Base-by-base conservation (phyloP, 2,797 vertebrate species). In the Neopelma chrysocephalum region DNA sequence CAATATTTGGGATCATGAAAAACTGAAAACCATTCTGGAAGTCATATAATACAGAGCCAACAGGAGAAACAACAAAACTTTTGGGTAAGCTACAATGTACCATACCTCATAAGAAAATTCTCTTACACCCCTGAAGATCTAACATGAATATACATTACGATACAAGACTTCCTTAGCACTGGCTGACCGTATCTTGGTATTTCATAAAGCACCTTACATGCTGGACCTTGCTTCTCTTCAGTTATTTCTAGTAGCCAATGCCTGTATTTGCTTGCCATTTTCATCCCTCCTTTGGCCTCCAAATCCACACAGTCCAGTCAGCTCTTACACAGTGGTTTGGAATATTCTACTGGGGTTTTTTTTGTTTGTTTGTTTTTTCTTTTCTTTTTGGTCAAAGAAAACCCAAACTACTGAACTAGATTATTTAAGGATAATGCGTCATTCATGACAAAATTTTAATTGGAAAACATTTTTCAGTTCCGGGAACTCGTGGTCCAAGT, bases 111-210 rank as follows among this genome's bases (percentile, higher is more conserved):
- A 32, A 87, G 56, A 82, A 85, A 43, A 57, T 51, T 68, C 32
- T 4, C 6, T 25, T 14, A 6, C 5, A 2, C 2, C 5, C 8
- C 2, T 2, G 3, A 66, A 9, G 18, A 61, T 54, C 17, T 47
- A 68, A 8, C 10, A n/a, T 11, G 12, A 62, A 32, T 83, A 29
- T 23, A 61, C 5, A 3, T 80, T 66, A 47, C 36, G 5, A 21
- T 65, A 43, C n/a, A 48, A 85, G 57, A 64, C 29, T 53, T 84
- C 16, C 32, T 89, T 57, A 76, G 34, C 19, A 25, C 19, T 40
- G 34, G 20, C n/a, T 87, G 43, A 80, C 45, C 12, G 2, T 26
- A n/a, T 42, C 11, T 82, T 38, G 29, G 18, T 66, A 12, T 71
- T 92, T 90, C 72, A 25, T 27, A 80, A 70, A 84, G 21, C 9